These are phyloP conservation scores for Artibeus lituratus DNA, from an alignment of 2,797 vertebrate species.

Conservation along the genomic window DNA sequence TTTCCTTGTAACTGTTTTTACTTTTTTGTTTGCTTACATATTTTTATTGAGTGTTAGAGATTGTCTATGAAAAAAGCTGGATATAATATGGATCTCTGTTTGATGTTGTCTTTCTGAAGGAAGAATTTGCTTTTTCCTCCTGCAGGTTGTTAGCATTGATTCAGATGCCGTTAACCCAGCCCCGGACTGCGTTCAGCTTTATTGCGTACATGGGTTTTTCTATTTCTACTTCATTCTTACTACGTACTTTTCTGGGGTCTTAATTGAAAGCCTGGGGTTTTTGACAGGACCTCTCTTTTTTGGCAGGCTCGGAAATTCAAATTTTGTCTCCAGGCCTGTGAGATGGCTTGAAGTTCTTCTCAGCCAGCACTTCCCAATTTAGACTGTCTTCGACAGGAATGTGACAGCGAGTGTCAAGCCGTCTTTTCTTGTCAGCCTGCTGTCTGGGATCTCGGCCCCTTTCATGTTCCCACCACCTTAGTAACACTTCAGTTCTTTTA, in stretches of 20 bases:
- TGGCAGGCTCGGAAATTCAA: background rate
- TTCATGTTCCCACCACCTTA: background rate
- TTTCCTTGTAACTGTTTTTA: background rate
- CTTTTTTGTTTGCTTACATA: background rate
- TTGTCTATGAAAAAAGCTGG: background rate
- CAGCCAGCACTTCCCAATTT: background rate
- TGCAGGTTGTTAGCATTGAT: background rate
- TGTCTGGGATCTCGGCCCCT: background rate
- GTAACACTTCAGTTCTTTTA: conserved; percentile 4
- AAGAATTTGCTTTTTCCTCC: background rate
- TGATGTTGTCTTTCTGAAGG: background rate
- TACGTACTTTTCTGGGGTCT: background rate
- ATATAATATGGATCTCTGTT: background rate
- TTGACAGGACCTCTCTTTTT: conserved; percentile 11
- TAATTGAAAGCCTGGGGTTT: background rate
- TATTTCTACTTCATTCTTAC: background rate
- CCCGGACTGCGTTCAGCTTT: background rate
- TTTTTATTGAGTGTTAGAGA: background rate
- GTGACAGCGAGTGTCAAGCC: background rate
- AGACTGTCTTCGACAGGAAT: background rate
- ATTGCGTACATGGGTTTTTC: background rate
- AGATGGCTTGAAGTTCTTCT: background rate
- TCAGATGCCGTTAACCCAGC: background rate
- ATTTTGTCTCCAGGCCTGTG: background rate
- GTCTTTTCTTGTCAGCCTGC: conserved; percentile 5